Evolutionary conservation across 2,888 invertebrate species (phyloP).

Genomic region (Podabrus alpinus): DNA sequence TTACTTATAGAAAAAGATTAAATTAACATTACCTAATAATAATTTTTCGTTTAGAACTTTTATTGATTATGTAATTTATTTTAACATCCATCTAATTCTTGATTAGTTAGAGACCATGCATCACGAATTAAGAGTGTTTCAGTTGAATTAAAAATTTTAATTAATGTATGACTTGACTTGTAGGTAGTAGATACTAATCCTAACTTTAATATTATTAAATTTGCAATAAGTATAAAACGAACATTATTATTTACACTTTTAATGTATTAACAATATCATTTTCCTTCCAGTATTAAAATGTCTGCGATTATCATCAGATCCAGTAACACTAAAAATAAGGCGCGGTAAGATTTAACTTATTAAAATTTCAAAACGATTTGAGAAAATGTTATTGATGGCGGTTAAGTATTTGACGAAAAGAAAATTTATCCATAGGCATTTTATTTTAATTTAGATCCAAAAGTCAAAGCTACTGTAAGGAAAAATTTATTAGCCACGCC

Average conservation of each 20-base stretch:
- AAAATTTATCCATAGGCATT: background rate
- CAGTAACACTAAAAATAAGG: constrained; percentile 87
- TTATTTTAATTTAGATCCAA: constrained; percentile 69
- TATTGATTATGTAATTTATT: background rate
- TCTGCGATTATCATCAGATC: constrained; percentile 87
- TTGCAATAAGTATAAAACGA: no score
- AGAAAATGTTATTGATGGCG: background rate
- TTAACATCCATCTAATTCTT: background rate
- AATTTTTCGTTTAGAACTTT: background rate
- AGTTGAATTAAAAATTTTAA: background rate
- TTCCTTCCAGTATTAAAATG: constrained; percentile 82
- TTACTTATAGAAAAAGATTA: background rate
- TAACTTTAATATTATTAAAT: background rate
- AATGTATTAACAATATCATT: constrained; percentile 29
- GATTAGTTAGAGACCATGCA: background rate
- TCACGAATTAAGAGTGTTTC: background rate
- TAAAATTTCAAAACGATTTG: background rate
- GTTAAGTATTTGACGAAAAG: background rate
- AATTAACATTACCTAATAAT: background rate
- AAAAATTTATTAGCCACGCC: constrained; percentile 69
- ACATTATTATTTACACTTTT: background rate
- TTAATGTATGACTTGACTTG: background rate
- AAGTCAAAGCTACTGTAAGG: constrained; percentile 80
- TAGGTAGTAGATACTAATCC: background rate
- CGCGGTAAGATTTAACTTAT: constrained; percentile 71